Evolutionary conservation across 2,888 invertebrate species (phyloP), one percentile per base, ranked within the genome.

Genomic region (Ophion costatus): DNA sequence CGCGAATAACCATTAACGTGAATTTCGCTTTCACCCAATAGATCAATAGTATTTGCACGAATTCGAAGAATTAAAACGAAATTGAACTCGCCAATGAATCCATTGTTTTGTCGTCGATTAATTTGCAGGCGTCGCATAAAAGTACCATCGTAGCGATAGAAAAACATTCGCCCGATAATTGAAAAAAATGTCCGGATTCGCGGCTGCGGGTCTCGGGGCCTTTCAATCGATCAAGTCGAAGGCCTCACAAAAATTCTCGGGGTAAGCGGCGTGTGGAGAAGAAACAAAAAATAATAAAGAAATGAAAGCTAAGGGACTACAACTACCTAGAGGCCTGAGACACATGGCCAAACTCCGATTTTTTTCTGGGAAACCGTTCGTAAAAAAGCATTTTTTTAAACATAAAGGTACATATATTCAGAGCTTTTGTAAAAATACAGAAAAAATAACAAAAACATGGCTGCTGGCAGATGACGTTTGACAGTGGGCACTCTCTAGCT

Each of bases 111-210:
- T 20, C 22, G 20, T 29, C n/a, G 2, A 71, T 71, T 57, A 9
- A 57, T 11, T 57, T 45, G 10, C 82, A 93, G 93, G 93, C 93
- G 92, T 93, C 92, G 93, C 91, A 88, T 87, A 90, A 90, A 91
- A 70, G 89, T 89, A 91, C 45, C 82, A 80, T 82, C 85, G 82
- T 82, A 82, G 85, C 24, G 76, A 73, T 85, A 85, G 80, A 80
- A 66, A 73, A 67, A 77, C 89, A 90, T 87, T 89, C 88, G 87
- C 93, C 93, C 93, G 93, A 94, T 94, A 94, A 94, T 94, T 93
- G 89, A 88, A 93, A 80, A 80, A 91, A 91, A 94, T 94, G 93
- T 93, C 93, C 92, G 91, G 93, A 93, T 92, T 93, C 89, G 91
- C 92, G 90, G 90, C 92, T 89, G 92, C 93, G 92, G 91, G 93